Conservation (phyloP, 2,113 vertebrate species). For the Variabilichromis moorii region DNA sequence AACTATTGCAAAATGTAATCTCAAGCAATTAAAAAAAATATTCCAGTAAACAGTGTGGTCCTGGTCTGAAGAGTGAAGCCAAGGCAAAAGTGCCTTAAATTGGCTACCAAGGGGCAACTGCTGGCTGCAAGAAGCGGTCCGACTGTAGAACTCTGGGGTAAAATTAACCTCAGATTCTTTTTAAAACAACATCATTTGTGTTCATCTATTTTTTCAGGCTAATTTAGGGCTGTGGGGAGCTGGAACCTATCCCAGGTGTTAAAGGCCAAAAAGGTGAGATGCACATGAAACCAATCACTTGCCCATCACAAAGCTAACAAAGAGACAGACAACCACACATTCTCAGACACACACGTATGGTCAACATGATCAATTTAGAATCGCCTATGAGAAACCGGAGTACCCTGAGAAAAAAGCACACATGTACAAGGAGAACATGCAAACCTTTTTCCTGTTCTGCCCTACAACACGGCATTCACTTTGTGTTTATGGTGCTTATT, state of each 20-base stretch:
- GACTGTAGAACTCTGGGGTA: not conserved
- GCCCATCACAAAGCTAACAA: not conserved
- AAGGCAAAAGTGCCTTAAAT: not conserved
- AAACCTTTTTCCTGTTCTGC: not conserved
- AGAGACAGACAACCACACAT: not conserved
- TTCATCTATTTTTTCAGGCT: not conserved
- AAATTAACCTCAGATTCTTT: not conserved
- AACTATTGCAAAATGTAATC: not conserved
- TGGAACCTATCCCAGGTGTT: not conserved
- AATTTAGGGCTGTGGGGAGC: not conserved
- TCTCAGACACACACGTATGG: not conserved
- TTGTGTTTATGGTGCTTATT: not conserved
- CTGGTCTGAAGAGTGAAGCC: not conserved
- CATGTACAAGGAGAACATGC: not conserved
- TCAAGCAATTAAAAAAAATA: not conserved
- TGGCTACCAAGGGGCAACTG: not conserved
- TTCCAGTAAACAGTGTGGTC: not conserved
- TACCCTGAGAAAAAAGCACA: not conserved
- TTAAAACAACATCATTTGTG: not conserved
- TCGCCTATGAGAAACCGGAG: not conserved
- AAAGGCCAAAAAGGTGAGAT: not conserved
- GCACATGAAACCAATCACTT: not conserved
- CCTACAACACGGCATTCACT: not conserved
- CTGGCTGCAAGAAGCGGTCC: not conserved
- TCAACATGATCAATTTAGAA: not conserved